phyloP scores from a whole-genome alignment of 2,888 invertebrate genomes.

The Andrena flavipes region DNA sequence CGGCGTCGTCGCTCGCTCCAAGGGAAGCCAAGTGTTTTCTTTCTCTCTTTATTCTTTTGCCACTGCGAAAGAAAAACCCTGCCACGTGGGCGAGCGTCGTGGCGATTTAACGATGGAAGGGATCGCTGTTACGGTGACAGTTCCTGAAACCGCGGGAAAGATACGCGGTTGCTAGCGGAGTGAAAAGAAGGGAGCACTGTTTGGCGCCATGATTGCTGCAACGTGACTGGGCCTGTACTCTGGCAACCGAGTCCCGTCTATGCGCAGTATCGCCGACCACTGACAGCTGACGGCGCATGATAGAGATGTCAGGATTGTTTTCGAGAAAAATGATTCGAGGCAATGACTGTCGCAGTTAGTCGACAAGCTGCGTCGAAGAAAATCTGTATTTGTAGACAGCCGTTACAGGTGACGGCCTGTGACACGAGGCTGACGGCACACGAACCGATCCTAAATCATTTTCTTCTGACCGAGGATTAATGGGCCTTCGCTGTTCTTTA shows the following conservation, averaged over 20 bases:
- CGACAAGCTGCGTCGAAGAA: constrained; percentile 31
- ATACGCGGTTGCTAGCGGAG: no score
- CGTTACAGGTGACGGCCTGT: constrained; percentile 41
- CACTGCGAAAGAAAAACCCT: background rate
- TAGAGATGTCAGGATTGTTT: constrained; percentile 34
- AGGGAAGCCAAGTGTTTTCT: background rate
- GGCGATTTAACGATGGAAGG: background rate
- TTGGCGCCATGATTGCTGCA: background rate
- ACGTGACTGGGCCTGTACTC: background rate
- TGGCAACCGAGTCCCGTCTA: no score
- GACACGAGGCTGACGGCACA: constrained; percentile 41
- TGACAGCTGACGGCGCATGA: constrained; percentile 22
- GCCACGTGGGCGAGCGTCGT: background rate
- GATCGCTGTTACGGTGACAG: background rate
- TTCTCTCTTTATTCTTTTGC: no score
- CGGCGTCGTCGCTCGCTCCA: background rate
- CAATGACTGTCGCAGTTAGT: constrained; percentile 9
- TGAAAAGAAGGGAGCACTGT: background rate
- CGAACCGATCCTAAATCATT: constrained; percentile 56
- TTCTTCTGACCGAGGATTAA: constrained; percentile 56
- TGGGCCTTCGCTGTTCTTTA: constrained; percentile 53
- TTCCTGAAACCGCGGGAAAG: background rate
- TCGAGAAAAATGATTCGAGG: constrained; percentile 19
- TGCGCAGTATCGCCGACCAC: background rate
- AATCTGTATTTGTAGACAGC: constrained; percentile 15